Evolutionary conservation across 2,888 invertebrate genomes (phyloP).

Genomic region (Leuctra nigra): DNA sequence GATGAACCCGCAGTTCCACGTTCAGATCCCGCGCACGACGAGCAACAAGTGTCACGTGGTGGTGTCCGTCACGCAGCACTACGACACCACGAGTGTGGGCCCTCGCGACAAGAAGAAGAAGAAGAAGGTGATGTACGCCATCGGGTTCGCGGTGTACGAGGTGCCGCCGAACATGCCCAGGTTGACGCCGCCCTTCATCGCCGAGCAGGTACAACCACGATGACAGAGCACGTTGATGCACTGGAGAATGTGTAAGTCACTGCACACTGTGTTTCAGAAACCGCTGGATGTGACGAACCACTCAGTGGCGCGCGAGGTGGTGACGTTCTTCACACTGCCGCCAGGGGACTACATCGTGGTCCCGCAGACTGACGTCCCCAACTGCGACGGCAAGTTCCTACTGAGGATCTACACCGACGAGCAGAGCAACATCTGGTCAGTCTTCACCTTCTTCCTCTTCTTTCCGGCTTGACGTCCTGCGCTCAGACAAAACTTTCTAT

Average conservation of each 20-base stretch:
- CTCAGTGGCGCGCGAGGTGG: conserved; percentile 58
- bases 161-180: conserved; percentile 55
- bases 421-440: conserved; percentile 63
- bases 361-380: conserved; percentile 61
- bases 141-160: conserved; percentile 67
- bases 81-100: conserved; percentile 41
- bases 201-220: conserved; percentile 45
- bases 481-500: no score
- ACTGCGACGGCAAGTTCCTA: conserved; percentile 63
- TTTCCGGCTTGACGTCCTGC: no score
- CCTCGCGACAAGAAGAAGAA: conserved; percentile 33
- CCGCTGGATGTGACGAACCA: conserved; percentile 62
- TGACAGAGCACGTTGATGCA: no score
- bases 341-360: conserved; percentile 68
- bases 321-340: conserved; percentile 65
- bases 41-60: conserved; percentile 64
- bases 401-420: conserved; percentile 65
- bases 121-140: conserved; percentile 50
- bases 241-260: no score
- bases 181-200: conserved; percentile 52
- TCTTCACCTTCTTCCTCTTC: no score
- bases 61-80: conserved; percentile 62
- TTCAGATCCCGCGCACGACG: conserved; percentile 56
- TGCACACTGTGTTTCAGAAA: no score
- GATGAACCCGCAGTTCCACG: conserved; percentile 64